A percentile compares a stretch with the other conserved stretches of the same genome.
These are phyloP conservation scores for Peromyscus attwateri DNA, from an alignment of 2,797 vertebrate species.

Conservation along the genomic window DNA sequence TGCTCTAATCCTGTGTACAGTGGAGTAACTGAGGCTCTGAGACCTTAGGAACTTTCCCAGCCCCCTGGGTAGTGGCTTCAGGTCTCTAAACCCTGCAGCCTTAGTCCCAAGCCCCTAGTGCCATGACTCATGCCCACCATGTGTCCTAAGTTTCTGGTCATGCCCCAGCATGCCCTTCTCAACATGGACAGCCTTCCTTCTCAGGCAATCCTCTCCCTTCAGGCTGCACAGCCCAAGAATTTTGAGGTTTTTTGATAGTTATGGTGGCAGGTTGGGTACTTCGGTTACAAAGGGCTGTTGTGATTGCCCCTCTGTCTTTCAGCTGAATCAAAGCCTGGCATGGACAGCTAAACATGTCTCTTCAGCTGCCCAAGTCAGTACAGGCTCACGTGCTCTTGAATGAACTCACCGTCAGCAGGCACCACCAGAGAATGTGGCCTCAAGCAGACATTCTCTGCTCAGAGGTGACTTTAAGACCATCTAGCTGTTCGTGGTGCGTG, in stretches of 20 bases:
- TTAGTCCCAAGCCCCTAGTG: neutral
- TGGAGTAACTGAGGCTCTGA: neutral
- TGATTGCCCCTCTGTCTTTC: neutral
- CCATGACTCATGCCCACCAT: no score
- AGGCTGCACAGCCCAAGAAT: neutral
- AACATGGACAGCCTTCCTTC: neutral
- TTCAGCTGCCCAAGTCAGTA: neutral
- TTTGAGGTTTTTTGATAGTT: neutral
- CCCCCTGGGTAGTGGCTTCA: no score
- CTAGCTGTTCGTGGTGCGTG: slow-evolving; percentile 47
- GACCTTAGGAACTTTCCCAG: fast-evolving
- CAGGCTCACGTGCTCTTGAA: neutral
- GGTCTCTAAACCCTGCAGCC: neutral
- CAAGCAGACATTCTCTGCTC: neutral
- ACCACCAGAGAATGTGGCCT: neutral
- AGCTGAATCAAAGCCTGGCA: neutral
- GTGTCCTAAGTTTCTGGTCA: neutral
- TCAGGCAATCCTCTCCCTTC: neutral
- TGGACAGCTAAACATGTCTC: neutral
- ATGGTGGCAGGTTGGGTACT: neutral
- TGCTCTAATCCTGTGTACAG: neutral
- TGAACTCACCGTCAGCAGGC: neutral
- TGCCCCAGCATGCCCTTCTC: fast-evolving
- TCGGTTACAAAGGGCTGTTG: neutral
- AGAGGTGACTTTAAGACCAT: slow-evolving; percentile 54